Base-by-base conservation (phyloP, 2,888 invertebrate species). In the Busseola fusca region DNA sequence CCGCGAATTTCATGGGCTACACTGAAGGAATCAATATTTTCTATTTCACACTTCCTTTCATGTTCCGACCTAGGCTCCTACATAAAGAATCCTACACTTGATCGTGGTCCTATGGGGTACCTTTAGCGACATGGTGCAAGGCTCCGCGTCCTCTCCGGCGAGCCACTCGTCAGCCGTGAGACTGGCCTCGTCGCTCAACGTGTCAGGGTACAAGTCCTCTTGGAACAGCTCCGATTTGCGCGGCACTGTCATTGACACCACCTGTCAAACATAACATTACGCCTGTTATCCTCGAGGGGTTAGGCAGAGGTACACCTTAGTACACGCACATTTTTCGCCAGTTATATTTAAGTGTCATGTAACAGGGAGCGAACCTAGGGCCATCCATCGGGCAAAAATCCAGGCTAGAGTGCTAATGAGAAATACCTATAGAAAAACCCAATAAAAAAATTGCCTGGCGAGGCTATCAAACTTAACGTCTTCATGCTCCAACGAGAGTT, bases 221-320 rank as follows among this genome's bases (percentile, higher is more conserved):
- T 99, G 99, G 96, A 99, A 99, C 88, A 98, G 96, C 94, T 99
- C 99, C 78, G 99, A 99, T 97, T 99, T 99, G 91, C 99, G 97
- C 37, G 99, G 99, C 72, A 99, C 99, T 70, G 99, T 99, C 99
- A 99, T 99, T n/a, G 99, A 98, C 74, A 99, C 97, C 81, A 98
- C 98, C 96, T 96, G 89, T 3, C 34, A 63, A 62, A 59, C 0
- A 42, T 60, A 7, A 25, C 25, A 60, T 40, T 3, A 40, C 18
- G 25, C 5, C 10, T 18, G 9, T 12, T 18, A 42, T 42, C 18
- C 1, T 0, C n/a, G 2, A 59, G n/a, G n/a, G 0, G 58, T 34
- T n/a, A 1, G 34, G 34, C 56, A 30, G 56, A 30, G 30, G 12
- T 30, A 18, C 12, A 0, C 21, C 21, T 21, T 45, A 34, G 21